Evolutionary conservation across 1,140 invertebrate species (phyloP).

Genomic region (Melitaea cinxia): DNA sequence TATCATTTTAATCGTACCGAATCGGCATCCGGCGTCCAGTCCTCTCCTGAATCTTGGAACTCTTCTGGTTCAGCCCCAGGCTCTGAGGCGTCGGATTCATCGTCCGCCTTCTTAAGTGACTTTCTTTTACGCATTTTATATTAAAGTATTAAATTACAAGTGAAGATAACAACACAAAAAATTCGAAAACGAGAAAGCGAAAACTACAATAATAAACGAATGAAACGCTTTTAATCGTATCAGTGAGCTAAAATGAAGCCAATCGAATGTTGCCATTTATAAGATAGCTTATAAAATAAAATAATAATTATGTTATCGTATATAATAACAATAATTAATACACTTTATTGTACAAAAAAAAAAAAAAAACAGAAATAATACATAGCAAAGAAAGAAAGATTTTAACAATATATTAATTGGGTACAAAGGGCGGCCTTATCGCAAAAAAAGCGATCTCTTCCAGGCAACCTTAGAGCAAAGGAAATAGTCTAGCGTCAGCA

Average conservation of each 20-base stretch:
- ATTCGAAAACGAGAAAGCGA: constrained; percentile 18
- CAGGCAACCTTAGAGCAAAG: too few species aligned
- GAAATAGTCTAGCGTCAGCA: too few species aligned
- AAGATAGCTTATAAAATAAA: neutral
- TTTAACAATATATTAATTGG: too few species aligned
- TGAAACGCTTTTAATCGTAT: constrained; percentile 37
- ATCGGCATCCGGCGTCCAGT: constrained; percentile 81
- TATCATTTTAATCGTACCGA: constrained; percentile 50
- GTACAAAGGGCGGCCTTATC: too few species aligned
- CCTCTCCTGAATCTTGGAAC: constrained; percentile 81
- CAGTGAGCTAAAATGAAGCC: constrained; percentile 30
- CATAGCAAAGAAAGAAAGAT: too few species aligned
- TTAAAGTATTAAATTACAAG: constrained; percentile 27
- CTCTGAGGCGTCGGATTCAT: constrained; percentile 77
- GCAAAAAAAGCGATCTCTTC: too few species aligned
- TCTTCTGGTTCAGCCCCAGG: constrained; percentile 77
- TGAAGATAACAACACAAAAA: constrained; percentile 19
- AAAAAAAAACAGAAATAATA: too few species aligned
- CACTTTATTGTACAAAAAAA: too few species aligned
- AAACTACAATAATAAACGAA: constrained; percentile 32
- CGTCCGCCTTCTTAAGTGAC: constrained; percentile 75
- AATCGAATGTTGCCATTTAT: constrained; percentile 25
- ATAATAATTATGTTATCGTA: neutral
- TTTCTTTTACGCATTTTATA: constrained; percentile 77
- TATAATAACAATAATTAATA: too few species aligned